Evolutionary conservation across 2,888 invertebrate genomes (phyloP).

Genomic region (Harpalus rubripes): DNA sequence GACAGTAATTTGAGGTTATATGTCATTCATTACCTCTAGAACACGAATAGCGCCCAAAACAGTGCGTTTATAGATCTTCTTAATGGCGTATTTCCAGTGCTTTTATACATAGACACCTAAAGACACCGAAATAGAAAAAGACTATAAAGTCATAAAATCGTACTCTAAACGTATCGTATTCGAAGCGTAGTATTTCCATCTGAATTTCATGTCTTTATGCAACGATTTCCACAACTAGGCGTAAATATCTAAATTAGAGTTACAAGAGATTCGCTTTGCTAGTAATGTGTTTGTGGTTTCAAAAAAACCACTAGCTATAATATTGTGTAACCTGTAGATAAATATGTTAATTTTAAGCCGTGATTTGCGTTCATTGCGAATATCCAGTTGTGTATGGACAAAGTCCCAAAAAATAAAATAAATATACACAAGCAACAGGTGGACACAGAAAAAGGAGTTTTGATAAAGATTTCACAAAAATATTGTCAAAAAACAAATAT

Average conservation of each 20-base stretch:
- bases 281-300: slow-evolving; percentile 58
- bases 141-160: background rate
- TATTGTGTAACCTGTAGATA: slow-evolving; percentile 60
- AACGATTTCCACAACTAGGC: slow-evolving; percentile 34
- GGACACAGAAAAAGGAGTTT: slow-evolving; percentile 12
- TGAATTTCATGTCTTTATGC: slow-evolving; percentile 9
- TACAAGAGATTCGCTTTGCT: slow-evolving; percentile 22
- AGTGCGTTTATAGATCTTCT: no score
- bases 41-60: no score
- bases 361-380: slow-evolving; percentile 19
- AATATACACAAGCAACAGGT: slow-evolving; percentile 6
- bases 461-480: background rate
- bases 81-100: no score
- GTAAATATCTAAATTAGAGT: slow-evolving; percentile 13
- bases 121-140: no score
- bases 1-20: no score
- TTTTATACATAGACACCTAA: no score
- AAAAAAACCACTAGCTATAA: slow-evolving; percentile 47
- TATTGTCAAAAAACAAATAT: background rate
- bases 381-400: slow-evolving; percentile 18
- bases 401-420: slow-evolving; percentile 2
- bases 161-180: background rate
- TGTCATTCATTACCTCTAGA: no score
- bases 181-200: background rate
- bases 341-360: slow-evolving; percentile 56